Base-by-base conservation (phyloP, 2,888 invertebrate genomes). In the Lepas anatifera region DNA sequence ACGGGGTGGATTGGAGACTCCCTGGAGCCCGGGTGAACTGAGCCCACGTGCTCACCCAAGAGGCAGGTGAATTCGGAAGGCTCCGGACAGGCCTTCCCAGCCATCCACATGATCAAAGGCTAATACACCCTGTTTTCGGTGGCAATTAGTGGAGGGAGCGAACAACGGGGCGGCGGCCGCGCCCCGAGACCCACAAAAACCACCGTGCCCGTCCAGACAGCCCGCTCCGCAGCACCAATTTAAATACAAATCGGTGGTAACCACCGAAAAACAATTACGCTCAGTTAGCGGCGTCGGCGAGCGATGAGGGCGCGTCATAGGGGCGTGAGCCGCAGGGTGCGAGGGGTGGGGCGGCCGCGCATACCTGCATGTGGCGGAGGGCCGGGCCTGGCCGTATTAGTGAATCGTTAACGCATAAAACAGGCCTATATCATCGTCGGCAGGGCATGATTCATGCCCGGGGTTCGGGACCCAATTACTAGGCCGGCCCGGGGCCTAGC, bases 191-290 rank as follows among this genome's bases (percentile, higher is more conserved):
- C 58, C 32, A 32, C 25, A 58, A 58, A 58, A 58, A 58, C 58
- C 58, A 13, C 58, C 58, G n/a, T n/a, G n/a, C n/a, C n/a, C n/a
- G n/a, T 32, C 32, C 18, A 13, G 32, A 22, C 7, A 16, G 32
- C 32, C 32, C 29, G 58, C 58, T 1, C 29, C 18, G 32, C 58
- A 32, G 32, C 7, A 32, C 58, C 58, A 58, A 58, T 58, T 58
- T 58, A 58, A 58, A 58, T 58, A 58, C 58, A 58, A 58, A 58
- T 58, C 58, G 58, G 6, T 13, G 32, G 7, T 29, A 58, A 58
- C 58, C 58, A 58, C 58, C 58, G 58, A 58, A 58, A 48, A 58
- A 58, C 58, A 58, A 58, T 58, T 58, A 58, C 58, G 32, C 58
- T 58, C 32, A 32, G 18, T 58, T 29, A 58, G 58, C 18, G 7